Conservation (phyloP, 2,888 invertebrate species). For the Drosophila robusta region DNA sequence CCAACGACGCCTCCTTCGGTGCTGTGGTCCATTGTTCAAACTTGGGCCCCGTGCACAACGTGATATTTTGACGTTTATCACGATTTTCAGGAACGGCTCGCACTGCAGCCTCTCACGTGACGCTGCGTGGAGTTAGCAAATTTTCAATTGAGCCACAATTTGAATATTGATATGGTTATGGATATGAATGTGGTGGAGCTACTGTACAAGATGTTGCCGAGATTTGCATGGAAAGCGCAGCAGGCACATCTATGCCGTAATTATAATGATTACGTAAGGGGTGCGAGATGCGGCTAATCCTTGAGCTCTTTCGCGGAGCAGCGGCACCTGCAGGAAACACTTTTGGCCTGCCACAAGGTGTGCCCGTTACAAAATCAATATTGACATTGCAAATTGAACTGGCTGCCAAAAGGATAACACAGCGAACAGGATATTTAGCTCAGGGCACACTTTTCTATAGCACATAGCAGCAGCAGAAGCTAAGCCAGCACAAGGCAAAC, state of each 20-base stretch:
- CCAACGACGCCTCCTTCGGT: conserved; percentile 70
- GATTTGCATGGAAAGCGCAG: conserved; percentile 40
- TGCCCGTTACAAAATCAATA: conserved; percentile 68
- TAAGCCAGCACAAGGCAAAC: conserved; percentile 45
- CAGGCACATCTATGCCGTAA: conserved; percentile 22
- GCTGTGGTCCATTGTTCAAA: conserved; percentile 64
- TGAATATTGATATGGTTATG: conserved; percentile 75
- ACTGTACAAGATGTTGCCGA: conserved; percentile 56
- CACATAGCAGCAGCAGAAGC: conserved; percentile 14
- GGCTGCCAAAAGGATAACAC: conserved; percentile 37
- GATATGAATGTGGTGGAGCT: conserved; percentile 49
- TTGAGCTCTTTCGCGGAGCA: not conserved
- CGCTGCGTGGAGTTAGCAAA: conserved; percentile 66
- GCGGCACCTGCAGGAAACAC: conserved; percentile 36
- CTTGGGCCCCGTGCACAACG: conserved; percentile 59
- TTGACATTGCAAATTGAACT: conserved; percentile 57
- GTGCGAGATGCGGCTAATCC: conserved; percentile 3
- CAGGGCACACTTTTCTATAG: not conserved
- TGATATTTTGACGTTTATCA: conserved; percentile 81
- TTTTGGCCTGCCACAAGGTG: conserved; percentile 5
- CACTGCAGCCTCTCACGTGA: conserved; percentile 30
- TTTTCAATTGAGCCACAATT: conserved; percentile 81
- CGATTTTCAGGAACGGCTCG: conserved; percentile 66
- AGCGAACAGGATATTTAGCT: conserved; percentile 28
- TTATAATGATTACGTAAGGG: conserved; percentile 31